Evolutionary conservation across 2,888 invertebrate species (phyloP).

Genomic region (Netelia melanura): DNA sequence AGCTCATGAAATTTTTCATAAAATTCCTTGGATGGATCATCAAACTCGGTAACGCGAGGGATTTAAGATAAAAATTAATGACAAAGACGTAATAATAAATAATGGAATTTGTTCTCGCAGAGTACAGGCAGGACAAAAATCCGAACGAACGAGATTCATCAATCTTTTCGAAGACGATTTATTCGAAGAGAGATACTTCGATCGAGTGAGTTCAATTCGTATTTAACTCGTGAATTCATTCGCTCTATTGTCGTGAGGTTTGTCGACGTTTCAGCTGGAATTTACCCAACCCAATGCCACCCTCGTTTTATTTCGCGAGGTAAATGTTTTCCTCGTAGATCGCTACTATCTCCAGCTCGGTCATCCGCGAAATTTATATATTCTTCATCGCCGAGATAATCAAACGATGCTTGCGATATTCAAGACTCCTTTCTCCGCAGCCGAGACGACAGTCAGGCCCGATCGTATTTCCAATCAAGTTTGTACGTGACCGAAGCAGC

Average conservation of each 20-base stretch:
- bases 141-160: slow-evolving; percentile 59
- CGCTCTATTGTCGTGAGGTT: background rate
- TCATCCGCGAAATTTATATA: slow-evolving; percentile 61
- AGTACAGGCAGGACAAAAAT: slow-evolving; percentile 62
- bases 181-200: slow-evolving; percentile 68
- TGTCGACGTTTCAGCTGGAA: slow-evolving; percentile 63
- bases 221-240: background rate
- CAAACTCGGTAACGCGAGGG: slow-evolving; percentile 61
- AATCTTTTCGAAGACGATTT: slow-evolving; percentile 67
- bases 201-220: slow-evolving; percentile 62
- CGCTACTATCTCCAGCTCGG: slow-evolving; percentile 69
- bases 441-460: slow-evolving; percentile 62
- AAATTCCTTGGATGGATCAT: slow-evolving; percentile 71
- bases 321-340: slow-evolving; percentile 70
- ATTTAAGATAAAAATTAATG: background rate
- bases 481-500: slow-evolving; percentile 55
- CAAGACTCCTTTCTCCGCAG: slow-evolving; percentile 58
- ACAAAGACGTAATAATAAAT: background rate
- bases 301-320: slow-evolving; percentile 68
- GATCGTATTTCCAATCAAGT: slow-evolving; percentile 68
- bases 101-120: slow-evolving; percentile 49
- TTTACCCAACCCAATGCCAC: slow-evolving; percentile 68
- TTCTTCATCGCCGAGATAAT: slow-evolving; percentile 58
- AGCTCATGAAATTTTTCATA: slow-evolving; percentile 50
- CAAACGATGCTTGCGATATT: slow-evolving; percentile 64